These are phyloP conservation scores for Cossypha niveicapilla DNA, from an alignment of 2,797 vertebrate species.

Conservation along the genomic window DNA sequence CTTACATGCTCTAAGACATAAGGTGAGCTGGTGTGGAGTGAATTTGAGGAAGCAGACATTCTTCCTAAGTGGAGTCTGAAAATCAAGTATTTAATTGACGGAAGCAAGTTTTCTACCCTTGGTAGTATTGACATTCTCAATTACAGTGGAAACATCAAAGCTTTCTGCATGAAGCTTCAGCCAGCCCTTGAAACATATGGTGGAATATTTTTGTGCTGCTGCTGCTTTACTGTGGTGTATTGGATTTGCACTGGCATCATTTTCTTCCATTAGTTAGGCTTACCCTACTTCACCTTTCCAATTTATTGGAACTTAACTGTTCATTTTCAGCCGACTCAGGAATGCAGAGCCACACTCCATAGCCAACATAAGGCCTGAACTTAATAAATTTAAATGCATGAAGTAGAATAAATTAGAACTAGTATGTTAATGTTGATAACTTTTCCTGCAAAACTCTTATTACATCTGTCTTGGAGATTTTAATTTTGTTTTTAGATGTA, in stretches of 20 bases:
- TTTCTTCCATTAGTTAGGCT: conserved; percentile 73
- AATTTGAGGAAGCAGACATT: neutral
- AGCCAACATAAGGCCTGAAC: conserved; percentile 62
- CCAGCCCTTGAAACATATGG: conserved; percentile 63
- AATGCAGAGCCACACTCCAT: conserved; percentile 54
- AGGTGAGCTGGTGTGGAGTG: neutral
- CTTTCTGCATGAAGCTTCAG: conserved; percentile 28
- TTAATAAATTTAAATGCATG: conserved; percentile 72
- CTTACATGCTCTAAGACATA: neutral
- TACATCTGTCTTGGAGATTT: conserved; percentile 55
- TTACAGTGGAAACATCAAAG: conserved; percentile 59
- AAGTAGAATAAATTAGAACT: conserved; percentile 72
- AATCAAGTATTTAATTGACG: conserved; percentile 34
- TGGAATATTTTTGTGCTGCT: conserved; percentile 35
- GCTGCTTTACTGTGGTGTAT: conserved; percentile 48
- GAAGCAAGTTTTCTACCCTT: conserved; percentile 49
- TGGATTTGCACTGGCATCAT: conserved; percentile 68
- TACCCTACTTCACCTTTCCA: conserved; percentile 69
- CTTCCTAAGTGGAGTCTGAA: neutral
- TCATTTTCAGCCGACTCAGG: conserved; percentile 69
- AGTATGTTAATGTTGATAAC: conserved; percentile 65
- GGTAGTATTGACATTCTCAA: conserved; percentile 56
- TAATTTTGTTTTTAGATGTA: conserved; percentile 62
- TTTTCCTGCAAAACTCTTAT: conserved; percentile 54
- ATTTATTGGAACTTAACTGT: conserved; percentile 68